These are phyloP conservation scores for Drosophila dives DNA, from an alignment of 2,888 invertebrate species.

Conservation along the genomic window DNA sequence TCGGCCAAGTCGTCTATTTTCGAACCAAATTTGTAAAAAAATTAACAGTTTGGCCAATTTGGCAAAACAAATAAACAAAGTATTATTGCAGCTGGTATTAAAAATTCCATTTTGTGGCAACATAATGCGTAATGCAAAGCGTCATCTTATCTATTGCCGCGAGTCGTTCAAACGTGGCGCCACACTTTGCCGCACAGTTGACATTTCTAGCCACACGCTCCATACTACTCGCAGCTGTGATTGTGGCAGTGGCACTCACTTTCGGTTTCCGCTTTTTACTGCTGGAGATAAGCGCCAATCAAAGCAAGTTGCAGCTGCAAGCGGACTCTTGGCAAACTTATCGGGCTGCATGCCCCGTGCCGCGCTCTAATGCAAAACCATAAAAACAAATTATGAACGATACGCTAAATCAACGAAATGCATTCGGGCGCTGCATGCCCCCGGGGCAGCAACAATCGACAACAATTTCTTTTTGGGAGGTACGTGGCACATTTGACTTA, in stretches of 20 bases:
- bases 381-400: constrained; percentile 82
- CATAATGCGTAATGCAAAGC: constrained; percentile 1
- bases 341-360: constrained; percentile 38
- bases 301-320: constrained; percentile 20
- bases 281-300: constrained; percentile 50
- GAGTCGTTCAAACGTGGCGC: constrained; percentile 40
- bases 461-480: constrained; percentile 53
- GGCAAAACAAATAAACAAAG: constrained; percentile 44
- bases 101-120: constrained; percentile 49
- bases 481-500: constrained; percentile 77
- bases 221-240: background rate
- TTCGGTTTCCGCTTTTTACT: constrained; percentile 41
- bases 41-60: constrained; percentile 61
- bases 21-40: constrained; percentile 57
- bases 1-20: constrained; percentile 50
- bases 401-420: constrained; percentile 79
- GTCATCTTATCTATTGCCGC: constrained; percentile 13
- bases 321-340: constrained; percentile 28
- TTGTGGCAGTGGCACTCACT: constrained; percentile 28
- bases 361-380: constrained; percentile 77
- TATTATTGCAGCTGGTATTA: constrained; percentile 35
- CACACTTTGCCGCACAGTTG: constrained; percentile 43
- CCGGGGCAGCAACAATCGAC: constrained; percentile 26
- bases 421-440: constrained; percentile 53
- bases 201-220: constrained; percentile 37